Percentiles rank a stretch among this genome's conserved stretches.
Evolutionary conservation across 2,797 vertebrate species (phyloP).

Genomic region (Channa striata): DNA sequence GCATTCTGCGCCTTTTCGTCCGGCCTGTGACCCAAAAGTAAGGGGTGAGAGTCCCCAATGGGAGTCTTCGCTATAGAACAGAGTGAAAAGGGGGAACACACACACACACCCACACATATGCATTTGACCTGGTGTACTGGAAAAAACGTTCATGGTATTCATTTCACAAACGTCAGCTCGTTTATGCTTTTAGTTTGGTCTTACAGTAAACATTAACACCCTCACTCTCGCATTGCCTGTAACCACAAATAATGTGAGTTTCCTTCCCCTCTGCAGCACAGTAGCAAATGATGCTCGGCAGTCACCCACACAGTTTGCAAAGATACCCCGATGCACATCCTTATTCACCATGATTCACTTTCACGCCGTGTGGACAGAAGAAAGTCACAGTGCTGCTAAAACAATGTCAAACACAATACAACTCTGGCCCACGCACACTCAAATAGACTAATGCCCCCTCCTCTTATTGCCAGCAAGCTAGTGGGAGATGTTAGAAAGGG

Average conservation of each 20-base stretch:
- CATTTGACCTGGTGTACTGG: not conserved
- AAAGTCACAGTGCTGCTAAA: conserved; percentile 65
- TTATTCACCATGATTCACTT: conserved; percentile 71
- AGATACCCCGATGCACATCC: conserved; percentile 72
- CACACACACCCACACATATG: conserved; percentile 19
- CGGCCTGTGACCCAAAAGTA: conserved; percentile 45
- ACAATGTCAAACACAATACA: conserved; percentile 77
- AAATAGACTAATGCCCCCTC: conserved; percentile 60
- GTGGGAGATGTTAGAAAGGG: conserved; percentile 81
- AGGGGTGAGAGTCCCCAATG: conserved; percentile 29
- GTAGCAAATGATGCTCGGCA: conserved; percentile 52
- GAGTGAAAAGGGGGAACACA: conserved; percentile 26
- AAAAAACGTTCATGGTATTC: not conserved
- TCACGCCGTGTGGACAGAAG: conserved; percentile 66
- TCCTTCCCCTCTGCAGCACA: conserved; percentile 52
- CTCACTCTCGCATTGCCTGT: not conserved
- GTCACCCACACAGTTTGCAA: conserved; percentile 76
- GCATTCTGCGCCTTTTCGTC: conserved; percentile 57
- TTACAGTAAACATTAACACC: conserved; percentile 38
- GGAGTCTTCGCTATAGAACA: conserved; percentile 31
- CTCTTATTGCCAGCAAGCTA: conserved; percentile 74
- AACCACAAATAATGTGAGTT: conserved; percentile 56
- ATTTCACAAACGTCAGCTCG: conserved; percentile 24
- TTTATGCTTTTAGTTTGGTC: not conserved
- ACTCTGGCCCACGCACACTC: conserved; percentile 40